Base-by-base conservation (phyloP, 2,888 invertebrate genomes). In the Thereva nobilitata region DNA sequence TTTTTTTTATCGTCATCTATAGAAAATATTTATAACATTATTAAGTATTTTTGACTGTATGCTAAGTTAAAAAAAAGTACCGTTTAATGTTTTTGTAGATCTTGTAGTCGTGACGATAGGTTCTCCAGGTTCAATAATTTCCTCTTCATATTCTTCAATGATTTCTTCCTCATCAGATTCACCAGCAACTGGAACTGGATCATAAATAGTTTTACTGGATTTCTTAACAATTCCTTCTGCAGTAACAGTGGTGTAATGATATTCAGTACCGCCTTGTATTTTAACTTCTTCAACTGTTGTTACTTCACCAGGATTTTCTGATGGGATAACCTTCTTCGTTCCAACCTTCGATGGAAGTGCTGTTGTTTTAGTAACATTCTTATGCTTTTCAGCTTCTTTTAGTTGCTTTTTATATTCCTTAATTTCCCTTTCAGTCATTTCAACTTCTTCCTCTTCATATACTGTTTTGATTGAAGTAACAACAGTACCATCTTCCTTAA, bases 111-210 rank as follows among this genome's bases (percentile, higher is more conserved):
- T 78, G 59, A 78, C 67, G 37, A 74, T 76, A 74, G 79, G 78
- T 73, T 80, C 80, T 42, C 80, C 80, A 3, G 80, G 79, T 70
- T 79, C 80, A 66, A 81, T 80, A 54, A 79, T 77, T 69, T 80
- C 80, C 70, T 80, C 81, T 68, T 80, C 80, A 67, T 80, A 78
- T 23, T 23, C 23, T 70, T 79, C 80, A 66, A 81, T 80, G 56
- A 79, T 77, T 69, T 80, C 80, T 70, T 80, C 81, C 67, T 80
- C 80, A 67, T 80, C 78, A 23, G 23, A 23, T 23, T 23, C 75
- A 66, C 76, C 74, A 64, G 71, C 71, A 70, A 73, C 73, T 34
- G 77, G 75, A 55, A 79, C 78, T 0, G 81, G 78, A 73, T 80
- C 80, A 67, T 73, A 81, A 5, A 80, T 76, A 9, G 80, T 81